Evolutionary conservation across 2,797 vertebrate species (phyloP).

Genomic region (Epinephelus coioides): DNA sequence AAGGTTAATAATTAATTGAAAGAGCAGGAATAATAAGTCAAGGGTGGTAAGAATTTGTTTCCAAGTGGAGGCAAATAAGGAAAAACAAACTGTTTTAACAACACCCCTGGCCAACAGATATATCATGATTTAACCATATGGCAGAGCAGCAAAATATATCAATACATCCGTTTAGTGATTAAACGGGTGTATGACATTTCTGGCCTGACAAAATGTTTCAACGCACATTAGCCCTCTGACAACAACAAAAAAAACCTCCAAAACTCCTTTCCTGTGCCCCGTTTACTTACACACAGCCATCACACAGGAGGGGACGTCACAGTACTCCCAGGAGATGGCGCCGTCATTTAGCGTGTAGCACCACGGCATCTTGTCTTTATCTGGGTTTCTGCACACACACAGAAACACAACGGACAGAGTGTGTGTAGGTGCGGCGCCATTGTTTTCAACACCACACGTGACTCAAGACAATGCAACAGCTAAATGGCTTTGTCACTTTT

Average conservation of each 20-base stretch:
- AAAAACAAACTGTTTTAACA: neutral
- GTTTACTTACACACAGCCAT: slow-evolving; percentile 79
- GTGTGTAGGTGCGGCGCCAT: slow-evolving; percentile 15
- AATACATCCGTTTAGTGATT: neutral
- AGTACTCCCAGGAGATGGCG: slow-evolving; percentile 94
- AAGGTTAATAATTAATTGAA: slow-evolving; percentile 1
- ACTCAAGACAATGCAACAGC: slow-evolving; percentile 1
- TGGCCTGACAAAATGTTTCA: no score
- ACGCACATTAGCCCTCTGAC: neutral
- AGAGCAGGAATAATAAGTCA: neutral
- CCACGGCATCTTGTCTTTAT: slow-evolving; percentile 92
- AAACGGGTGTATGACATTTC: no score
- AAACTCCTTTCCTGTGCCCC: neutral
- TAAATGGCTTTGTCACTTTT: neutral
- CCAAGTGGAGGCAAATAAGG: neutral
- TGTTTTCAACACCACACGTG: slow-evolving; percentile 16
- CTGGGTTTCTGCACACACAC: slow-evolving; percentile 90
- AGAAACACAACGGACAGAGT: slow-evolving; percentile 43
- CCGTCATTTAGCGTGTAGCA: slow-evolving; percentile 90
- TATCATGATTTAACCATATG: neutral
- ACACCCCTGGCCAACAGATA: neutral
- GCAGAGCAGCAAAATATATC: neutral
- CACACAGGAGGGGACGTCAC: slow-evolving; percentile 85
- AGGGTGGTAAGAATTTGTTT: neutral
- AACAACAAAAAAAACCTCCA: neutral